Percentiles rank a stretch among this genome's conserved stretches.
Evolutionary conservation across 30 jellyfish, hydroid and myxozoan species (phyloP).

Genomic region (Chrysaora quinquecirrha): DNA sequence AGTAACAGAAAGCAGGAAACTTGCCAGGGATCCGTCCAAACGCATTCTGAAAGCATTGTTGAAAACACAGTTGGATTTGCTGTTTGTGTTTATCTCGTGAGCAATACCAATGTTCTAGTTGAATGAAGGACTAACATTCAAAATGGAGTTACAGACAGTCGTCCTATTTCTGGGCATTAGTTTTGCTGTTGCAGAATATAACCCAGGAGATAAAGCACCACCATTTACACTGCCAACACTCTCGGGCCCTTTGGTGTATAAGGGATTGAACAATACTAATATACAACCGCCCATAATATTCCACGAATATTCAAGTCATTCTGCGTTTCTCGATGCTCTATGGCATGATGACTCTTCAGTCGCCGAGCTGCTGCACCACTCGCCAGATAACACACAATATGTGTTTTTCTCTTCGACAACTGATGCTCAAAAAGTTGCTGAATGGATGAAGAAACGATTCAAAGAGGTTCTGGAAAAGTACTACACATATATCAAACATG

Average conservation of each 20-base stretch:
- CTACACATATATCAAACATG: slow-evolving; percentile 24
- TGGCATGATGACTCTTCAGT: slow-evolving; percentile 94
- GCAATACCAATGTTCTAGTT: too few relatives aligned
- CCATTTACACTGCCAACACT: slow-evolving; percentile 87
- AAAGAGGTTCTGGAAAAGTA: slow-evolving; percentile 67
- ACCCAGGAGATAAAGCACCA: slow-evolving; percentile 96
- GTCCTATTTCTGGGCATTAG: too few relatives aligned
- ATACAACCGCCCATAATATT: slow-evolving; percentile 91
- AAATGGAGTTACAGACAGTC: too few relatives aligned
- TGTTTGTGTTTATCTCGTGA: too few relatives aligned
- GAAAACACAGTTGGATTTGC: background rate
- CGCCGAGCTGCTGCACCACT: slow-evolving; percentile 70
- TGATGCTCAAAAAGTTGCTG: slow-evolving; percentile 84
- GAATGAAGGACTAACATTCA: too few relatives aligned
- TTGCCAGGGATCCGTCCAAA: background rate
- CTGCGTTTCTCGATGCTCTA: slow-evolving; percentile 92
- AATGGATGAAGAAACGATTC: slow-evolving; percentile 92
- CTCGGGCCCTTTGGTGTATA: slow-evolving; percentile 82
- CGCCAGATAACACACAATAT: slow-evolving; percentile 89
- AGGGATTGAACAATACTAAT: slow-evolving; percentile 79
- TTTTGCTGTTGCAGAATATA: slow-evolving; percentile 33
- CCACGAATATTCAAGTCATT: slow-evolving; percentile 85
- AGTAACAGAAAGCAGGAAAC: too few relatives aligned
- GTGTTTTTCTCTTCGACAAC: slow-evolving; percentile 84
- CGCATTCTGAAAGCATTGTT: background rate